These are phyloP conservation scores for Neodiprion fabricii DNA, from an alignment of 1,140 invertebrate species.

Conservation along the genomic window DNA sequence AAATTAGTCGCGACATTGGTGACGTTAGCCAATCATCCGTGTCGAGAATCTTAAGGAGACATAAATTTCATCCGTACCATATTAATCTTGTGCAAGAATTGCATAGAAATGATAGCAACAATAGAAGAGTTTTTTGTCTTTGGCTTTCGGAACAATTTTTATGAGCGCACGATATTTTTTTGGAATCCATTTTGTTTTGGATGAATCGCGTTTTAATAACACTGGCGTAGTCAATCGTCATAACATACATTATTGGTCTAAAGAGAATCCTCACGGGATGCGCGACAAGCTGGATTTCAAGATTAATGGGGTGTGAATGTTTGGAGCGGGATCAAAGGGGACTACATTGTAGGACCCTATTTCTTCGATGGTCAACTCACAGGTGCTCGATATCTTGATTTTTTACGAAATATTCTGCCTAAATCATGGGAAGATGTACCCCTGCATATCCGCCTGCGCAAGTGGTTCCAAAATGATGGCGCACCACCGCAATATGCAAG, in stretches of 20 bases:
- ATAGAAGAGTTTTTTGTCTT: no score
- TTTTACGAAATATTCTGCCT: slow-evolving; percentile 36
- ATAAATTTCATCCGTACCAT: slow-evolving; percentile 14
- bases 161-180: no score
- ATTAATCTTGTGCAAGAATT: slow-evolving; percentile 7
- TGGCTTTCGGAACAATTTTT: no score
- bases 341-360: slow-evolving; percentile 32
- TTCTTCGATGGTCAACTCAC: slow-evolving; percentile 36
- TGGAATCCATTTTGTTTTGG: no score
- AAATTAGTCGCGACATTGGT: background rate
- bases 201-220: no score
- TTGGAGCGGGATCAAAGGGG: slow-evolving; percentile 31
- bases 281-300: slow-evolving; percentile 33
- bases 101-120: no score
- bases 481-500: slow-evolving; percentile 27
- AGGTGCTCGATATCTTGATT: slow-evolving; percentile 23
- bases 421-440: slow-evolving; percentile 37
- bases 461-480: slow-evolving; percentile 39
- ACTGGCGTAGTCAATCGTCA: slow-evolving; percentile 21
- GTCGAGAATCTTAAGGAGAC: background rate
- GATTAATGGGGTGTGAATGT: slow-evolving; percentile 17
- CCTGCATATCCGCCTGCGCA: slow-evolving; percentile 25
- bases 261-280: slow-evolving; percentile 32
- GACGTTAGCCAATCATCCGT: background rate
- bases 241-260: slow-evolving; percentile 33